A percentile compares a stretch with the other conserved stretches of the same genome.
Evolutionary conservation across 2,113 vertebrate genomes (phyloP).

Genomic region (Amblyornis subalaris): DNA sequence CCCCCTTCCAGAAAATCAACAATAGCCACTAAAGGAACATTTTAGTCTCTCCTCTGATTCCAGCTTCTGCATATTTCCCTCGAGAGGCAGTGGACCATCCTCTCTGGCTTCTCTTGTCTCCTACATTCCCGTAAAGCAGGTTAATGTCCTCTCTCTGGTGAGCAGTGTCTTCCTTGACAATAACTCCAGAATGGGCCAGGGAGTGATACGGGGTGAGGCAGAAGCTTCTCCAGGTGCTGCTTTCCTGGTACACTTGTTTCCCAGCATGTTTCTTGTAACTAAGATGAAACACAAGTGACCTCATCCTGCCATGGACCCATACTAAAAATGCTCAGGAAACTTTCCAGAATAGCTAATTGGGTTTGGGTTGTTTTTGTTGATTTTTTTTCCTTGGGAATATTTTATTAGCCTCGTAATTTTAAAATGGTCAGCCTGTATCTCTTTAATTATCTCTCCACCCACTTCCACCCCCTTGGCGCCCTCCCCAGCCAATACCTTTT

Average conservation of each 20-base stretch:
- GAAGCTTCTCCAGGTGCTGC: not conserved
- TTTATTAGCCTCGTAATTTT: not conserved
- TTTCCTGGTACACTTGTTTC: not conserved
- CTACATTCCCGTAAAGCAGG: not conserved
- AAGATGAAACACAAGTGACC: not conserved
- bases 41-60: not conserved
- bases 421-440: not conserved
- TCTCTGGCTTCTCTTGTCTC: not conserved
- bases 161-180: not conserved
- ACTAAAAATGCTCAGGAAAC: not conserved
- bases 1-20: not conserved
- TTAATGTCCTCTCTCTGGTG: not conserved
- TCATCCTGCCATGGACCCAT: not conserved
- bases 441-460: not conserved
- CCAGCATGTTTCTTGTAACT: not conserved
- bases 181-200: not conserved
- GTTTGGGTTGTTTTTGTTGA: not conserved
- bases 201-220: not conserved
- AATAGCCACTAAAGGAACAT: not conserved
- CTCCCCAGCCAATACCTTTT: not conserved
- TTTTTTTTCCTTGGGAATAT: not conserved
- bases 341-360: not conserved
- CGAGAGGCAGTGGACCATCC: not conserved
- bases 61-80: not conserved
- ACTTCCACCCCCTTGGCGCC: not conserved